Conservation (phyloP, 1,140 invertebrate species). For the Plutomurus gul region DNA sequence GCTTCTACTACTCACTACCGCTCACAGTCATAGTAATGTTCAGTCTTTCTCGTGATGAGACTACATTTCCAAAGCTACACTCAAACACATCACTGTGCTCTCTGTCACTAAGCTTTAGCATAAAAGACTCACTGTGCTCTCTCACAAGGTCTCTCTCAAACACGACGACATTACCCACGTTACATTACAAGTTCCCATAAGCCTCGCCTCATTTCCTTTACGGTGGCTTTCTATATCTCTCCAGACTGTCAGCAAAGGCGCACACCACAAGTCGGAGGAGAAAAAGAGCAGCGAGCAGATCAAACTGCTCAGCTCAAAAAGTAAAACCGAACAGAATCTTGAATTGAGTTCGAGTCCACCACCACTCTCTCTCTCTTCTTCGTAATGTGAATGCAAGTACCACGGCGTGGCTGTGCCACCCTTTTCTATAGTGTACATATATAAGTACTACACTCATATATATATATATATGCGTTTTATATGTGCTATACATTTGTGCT, state of each 20-base stretch:
- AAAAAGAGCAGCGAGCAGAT: neutral
- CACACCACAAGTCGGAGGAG: neutral
- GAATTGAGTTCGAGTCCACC: slow-evolving; percentile 20
- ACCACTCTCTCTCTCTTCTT: neutral
- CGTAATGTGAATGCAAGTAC: slow-evolving; percentile 9
- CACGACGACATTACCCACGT: neutral
- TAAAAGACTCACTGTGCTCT: no score
- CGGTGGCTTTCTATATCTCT: neutral
- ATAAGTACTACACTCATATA: no score
- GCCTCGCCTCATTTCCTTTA: slow-evolving; percentile 6
- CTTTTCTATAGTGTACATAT: no score
- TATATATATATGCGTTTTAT: no score
- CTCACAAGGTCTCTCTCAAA: neutral
- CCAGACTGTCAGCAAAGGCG: neutral
- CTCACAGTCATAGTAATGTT: no score
- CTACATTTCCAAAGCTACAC: no score
- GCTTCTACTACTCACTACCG: neutral
- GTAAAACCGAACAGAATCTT: slow-evolving; percentile 4
- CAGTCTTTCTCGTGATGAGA: neutral
- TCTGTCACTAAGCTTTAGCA: neutral
- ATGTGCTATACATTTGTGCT: no score
- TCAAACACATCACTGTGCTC: no score
- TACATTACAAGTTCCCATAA: neutral
- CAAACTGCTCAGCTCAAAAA: neutral
- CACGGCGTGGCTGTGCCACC: neutral